A percentile compares a stretch with the other conserved stretches of the same genome.
Conservation (phyloP, 2,888 invertebrate genomes). For the Camponotus fellah region DNA sequence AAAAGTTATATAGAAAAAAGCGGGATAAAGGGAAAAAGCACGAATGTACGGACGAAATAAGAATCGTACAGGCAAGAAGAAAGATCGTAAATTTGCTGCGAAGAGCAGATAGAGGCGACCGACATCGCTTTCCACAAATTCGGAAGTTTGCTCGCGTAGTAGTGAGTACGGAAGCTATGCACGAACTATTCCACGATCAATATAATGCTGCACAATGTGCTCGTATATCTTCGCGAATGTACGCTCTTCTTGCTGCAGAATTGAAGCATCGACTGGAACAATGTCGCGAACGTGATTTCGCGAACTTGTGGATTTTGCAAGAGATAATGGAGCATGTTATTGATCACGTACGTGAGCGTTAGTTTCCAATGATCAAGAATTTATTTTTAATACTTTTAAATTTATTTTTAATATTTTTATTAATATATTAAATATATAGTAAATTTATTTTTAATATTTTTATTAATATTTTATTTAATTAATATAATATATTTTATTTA, state of each 20-base stretch:
- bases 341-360: not conserved
- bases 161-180: not conserved
- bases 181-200: constrained; percentile 20
- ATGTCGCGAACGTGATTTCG: not conserved
- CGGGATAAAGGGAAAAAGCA: no score
- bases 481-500: no score
- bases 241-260: constrained; percentile 10
- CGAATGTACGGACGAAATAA: not conserved
- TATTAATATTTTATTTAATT: no score
- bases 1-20: not conserved
- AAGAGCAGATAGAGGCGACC: constrained; percentile 6
- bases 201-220: constrained; percentile 12
- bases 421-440: no score
- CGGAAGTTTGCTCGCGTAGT: constrained; percentile 18
- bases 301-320: not conserved
- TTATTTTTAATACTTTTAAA: no score
- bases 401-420: not conserved
- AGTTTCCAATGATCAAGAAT: not conserved
- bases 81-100: constrained; percentile 18
- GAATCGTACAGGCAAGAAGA: not conserved
- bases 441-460: not conserved
- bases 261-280: not conserved
- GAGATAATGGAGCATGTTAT: not conserved
- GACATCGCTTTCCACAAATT: not conserved
- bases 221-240: constrained; percentile 22